Percentiles rank a stretch among this genome's conserved stretches.
These are phyloP conservation scores for Mormyrus iriodes DNA, from an alignment of 2,113 vertebrate species.

Conservation along the genomic window DNA sequence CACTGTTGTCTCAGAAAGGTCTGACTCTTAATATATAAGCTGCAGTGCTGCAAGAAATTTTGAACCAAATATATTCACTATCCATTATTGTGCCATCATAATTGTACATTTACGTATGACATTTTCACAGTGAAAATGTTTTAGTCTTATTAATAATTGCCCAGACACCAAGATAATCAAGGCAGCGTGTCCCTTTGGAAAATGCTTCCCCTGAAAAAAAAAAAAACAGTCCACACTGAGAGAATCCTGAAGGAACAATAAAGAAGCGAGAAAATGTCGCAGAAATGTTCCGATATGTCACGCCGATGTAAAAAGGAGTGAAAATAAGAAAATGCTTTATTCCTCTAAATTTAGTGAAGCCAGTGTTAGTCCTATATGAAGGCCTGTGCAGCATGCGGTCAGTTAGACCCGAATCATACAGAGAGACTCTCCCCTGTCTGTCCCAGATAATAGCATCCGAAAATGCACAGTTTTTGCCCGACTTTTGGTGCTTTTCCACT, in stretches of 20 bases:
- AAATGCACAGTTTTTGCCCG: no score
- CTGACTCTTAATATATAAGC: neutral
- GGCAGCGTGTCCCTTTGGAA: neutral
- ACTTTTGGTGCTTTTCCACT: no score
- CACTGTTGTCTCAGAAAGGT: neutral
- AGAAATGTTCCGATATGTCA: neutral
- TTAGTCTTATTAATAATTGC: slow-evolving; percentile 12
- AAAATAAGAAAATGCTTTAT: neutral
- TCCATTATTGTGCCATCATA: neutral
- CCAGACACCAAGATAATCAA: neutral
- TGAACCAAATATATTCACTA: neutral
- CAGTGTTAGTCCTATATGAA: no score
- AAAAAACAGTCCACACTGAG: neutral
- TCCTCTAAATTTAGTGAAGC: neutral
- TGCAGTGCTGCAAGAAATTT: neutral
- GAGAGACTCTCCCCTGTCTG: no score
- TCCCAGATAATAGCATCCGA: no score
- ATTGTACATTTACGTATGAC: neutral
- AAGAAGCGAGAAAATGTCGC: neutral
- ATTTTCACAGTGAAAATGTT: neutral
- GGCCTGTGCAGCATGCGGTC: no score
- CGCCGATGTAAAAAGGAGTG: neutral
- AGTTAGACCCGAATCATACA: no score
- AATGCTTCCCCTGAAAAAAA: neutral
- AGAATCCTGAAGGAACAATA: neutral